Evolutionary conservation across 1,140 invertebrate genomes (phyloP), one percentile per base, ranked within the genome.

Genomic region (Drosophila biarmipes): DNA sequence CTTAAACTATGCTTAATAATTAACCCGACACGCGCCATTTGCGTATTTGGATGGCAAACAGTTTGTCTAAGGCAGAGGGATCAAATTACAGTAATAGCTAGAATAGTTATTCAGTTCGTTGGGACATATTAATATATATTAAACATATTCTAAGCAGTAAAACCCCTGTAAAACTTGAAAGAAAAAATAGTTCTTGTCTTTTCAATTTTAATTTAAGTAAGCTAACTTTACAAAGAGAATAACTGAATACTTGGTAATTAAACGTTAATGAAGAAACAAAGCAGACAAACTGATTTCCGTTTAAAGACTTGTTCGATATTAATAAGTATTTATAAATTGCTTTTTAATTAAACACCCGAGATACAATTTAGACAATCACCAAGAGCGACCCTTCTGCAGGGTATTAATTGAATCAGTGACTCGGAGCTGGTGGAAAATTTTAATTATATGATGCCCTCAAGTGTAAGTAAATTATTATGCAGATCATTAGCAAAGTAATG

Each of bases 401-500:
- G 66, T 68, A 55, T 55, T 69, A 68, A 52, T 37, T 55, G n/a
- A 69, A 55, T 69, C 64, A 46, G 51, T 55, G 64, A 27, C 42
- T 69, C 6, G 34, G 27, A 27, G 49, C 6, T 37, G 48, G 24
- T 68, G 38, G 52, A 31, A 31, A 37, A 61, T 87, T 82, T 79
- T 59, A 87, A 82, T 89, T 82, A 87, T 68, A 79, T 53, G 73
- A 73, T 46, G 73, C 63, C 59, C 66, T 67, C 68, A 78, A 86
- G 82, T 87, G 71, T 82, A 78, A 71, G 78, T 42, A 58, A 87
- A 82, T 82, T 82, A 87, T 73, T 78, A 82, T 89, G 84, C 72
- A 89, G 75, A 89, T 87, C 82, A 89, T 89, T 87, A 82, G 74
- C 82, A 75, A 56, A 75, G 78, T 82, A 87, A 87, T 87, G 66